These are phyloP conservation scores for Rhizomys pruinosus DNA, from an alignment of 2,113 vertebrate genomes.

Conservation along the genomic window DNA sequence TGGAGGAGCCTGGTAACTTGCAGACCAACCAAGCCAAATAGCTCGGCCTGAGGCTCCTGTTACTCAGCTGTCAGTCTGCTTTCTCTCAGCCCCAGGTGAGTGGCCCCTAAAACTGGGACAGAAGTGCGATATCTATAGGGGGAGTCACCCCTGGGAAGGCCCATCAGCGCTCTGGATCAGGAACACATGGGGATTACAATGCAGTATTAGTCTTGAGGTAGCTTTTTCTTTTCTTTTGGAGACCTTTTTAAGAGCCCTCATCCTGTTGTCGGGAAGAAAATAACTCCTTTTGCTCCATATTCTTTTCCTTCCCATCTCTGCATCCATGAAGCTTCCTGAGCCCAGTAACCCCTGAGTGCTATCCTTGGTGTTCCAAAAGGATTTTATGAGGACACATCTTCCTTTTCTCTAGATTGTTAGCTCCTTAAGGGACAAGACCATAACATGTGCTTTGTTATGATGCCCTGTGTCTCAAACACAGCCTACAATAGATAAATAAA, in stretches of 20 bases:
- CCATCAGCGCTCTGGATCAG: neutral
- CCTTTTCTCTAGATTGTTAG: no score
- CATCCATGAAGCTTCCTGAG: neutral
- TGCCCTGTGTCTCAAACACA: neutral
- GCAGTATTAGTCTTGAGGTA: rapidly evolving
- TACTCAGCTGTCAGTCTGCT: neutral
- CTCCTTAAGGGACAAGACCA: neutral
- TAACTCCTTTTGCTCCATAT: neutral
- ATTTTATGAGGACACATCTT: neutral
- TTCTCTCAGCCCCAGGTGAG: rapidly evolving
- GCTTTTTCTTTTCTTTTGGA: neutral
- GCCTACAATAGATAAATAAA: neutral
- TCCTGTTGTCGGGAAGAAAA: neutral
- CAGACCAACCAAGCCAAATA: neutral
- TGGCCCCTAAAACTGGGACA: no score
- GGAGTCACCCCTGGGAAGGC: neutral
- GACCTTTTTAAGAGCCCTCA: neutral
- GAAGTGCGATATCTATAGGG: neutral
- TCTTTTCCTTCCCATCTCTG: rapidly evolving
- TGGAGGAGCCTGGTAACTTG: neutral
- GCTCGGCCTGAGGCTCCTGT: neutral
- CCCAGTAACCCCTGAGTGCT: neutral
- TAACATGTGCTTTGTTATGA: neutral
- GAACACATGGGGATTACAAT: no score
- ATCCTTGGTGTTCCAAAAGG: neutral